Percentiles rank a stretch among this genome's conserved stretches.
Evolutionary conservation across 2,888 invertebrate species (phyloP).

Genomic region (Xestia rhomboidea): DNA sequence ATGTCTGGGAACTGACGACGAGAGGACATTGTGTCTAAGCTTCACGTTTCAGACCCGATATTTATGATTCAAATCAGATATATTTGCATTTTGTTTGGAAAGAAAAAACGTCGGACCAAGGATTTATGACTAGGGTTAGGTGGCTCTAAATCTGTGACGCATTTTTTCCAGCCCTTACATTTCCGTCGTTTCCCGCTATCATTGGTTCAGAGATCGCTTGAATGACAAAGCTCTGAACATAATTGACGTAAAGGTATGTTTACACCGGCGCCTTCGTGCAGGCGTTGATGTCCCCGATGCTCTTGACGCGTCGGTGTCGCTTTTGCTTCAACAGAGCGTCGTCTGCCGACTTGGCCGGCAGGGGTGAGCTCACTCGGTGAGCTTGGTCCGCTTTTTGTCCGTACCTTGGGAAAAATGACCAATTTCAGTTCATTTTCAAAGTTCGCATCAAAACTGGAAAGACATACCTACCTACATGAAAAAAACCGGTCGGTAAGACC

Average conservation of each 20-base stretch:
- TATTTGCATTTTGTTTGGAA: conserved; percentile 19
- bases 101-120: conserved; percentile 6
- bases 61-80: conserved; percentile 26
- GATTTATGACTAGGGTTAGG: conserved; percentile 4
- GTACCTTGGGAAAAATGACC: conserved; percentile 73
- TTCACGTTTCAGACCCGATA: conserved; percentile 5
- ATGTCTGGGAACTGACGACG: conserved; percentile 26
- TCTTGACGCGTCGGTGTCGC: conserved; percentile 92
- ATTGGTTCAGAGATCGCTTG: conserved; percentile 6
- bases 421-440: not conserved
- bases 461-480: not conserved
- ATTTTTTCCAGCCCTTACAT: not conserved
- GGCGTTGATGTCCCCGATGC: conserved; percentile 94
- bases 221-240: conserved; percentile 25
- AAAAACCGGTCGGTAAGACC: not conserved
- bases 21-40: conserved; percentile 25
- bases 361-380: conserved; percentile 88
- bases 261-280: conserved; percentile 87
- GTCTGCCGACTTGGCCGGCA: conserved; percentile 86
- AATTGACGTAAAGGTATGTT: conserved; percentile 40
- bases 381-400: conserved; percentile 86
- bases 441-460: not conserved
- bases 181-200: not conserved
- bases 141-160: conserved; percentile 4
- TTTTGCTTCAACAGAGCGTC: conserved; percentile 87